Base-by-base conservation (phyloP, 2,797 vertebrate species). In the Cyprinodon diabolis region DNA sequence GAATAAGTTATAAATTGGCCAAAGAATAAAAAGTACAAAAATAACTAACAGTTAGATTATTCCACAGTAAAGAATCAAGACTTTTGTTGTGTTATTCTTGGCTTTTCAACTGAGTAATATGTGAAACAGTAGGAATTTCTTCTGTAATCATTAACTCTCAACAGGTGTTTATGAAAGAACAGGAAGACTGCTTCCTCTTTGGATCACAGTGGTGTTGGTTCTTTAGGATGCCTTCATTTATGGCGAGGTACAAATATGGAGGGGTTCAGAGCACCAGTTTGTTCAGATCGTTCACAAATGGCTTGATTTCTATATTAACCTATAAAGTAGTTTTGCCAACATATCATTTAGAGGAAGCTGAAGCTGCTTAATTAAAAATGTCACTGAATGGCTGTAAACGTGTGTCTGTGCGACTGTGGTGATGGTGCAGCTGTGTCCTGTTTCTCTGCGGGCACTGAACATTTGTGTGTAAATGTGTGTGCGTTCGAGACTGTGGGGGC, bases 401-500 rank as follows among this genome's bases (percentile, higher is more conserved):
- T 85, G 77, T 71, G 69, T 76, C 81, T 83, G 75, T 73, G 83
- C 23, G 67, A 71, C 60, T 85, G 72, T 67, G 77, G 60, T 58
- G 77, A 62, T 69, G 69, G 21, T 75, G 78, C 91, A 91, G 89
- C 90, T 90, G 88, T 87, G 88, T 88, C 87, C 85, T 89, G 81
- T 84, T 78, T 85, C 78, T 76, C 77, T 15, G 19, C 43, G 58
- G 72, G 82, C 66, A 45, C 66, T 10, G 51, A 10, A 69, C 76
- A 68, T 80, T 65, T 66, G 76, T 67, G 68, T 71, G 68, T 58
- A 52, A 30, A 62, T 66, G 71, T 58, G 60, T 62, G 56, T 37
- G 14, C 17, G 57, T 40, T 37, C 66, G 56, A 68, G 48, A 48
- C 19, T 62, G 66, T 78, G 74, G 79, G 81, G 84, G 57, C 55